Conservation (phyloP, 2,888 invertebrate species). For the Aethes cnicana region DNA sequence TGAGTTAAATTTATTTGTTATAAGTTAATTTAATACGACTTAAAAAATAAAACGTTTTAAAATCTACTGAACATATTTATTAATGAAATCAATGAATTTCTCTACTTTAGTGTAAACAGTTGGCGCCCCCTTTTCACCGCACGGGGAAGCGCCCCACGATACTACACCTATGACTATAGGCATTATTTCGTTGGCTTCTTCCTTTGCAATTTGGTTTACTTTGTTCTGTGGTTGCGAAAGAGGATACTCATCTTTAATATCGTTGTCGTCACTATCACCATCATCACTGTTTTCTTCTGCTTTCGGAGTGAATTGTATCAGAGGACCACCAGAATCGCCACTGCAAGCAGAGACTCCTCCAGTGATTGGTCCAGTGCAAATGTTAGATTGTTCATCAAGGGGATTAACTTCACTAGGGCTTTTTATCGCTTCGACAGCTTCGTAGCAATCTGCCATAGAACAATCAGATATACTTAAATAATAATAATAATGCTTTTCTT, state of each 20-base stretch:
- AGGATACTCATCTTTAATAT: constrained; percentile 26
- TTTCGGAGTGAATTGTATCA: constrained; percentile 53
- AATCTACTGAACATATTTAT: constrained; percentile 46
- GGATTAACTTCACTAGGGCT: constrained; percentile 63
- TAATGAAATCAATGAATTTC: constrained; percentile 72
- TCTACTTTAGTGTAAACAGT: constrained; percentile 80
- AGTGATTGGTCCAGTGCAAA: constrained; percentile 78
- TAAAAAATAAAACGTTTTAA: constrained; percentile 24
- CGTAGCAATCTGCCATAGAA: constrained; percentile 61
- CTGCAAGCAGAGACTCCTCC: constrained; percentile 78
- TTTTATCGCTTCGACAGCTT: constrained; percentile 59
- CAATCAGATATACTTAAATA: constrained; percentile 3
- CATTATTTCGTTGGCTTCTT: constrained; percentile 33
- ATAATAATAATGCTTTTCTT: neutral
- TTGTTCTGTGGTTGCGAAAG: constrained; percentile 25
- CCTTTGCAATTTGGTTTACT: constrained; percentile 33
- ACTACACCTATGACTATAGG: constrained; percentile 76
- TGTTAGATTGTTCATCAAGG: constrained; percentile 64
- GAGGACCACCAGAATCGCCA: constrained; percentile 82
- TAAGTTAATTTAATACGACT: constrained; percentile 16
- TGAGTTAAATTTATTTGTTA: constrained; percentile 4
- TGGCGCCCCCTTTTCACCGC: constrained; percentile 75
- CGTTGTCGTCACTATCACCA: constrained; percentile 33
- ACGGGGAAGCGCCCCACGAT: constrained; percentile 81
- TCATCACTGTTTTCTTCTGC: constrained; percentile 29